Evolutionary conservation across 2,113 vertebrate genomes (phyloP).

Genomic region (Coptodon bakossiorum): DNA sequence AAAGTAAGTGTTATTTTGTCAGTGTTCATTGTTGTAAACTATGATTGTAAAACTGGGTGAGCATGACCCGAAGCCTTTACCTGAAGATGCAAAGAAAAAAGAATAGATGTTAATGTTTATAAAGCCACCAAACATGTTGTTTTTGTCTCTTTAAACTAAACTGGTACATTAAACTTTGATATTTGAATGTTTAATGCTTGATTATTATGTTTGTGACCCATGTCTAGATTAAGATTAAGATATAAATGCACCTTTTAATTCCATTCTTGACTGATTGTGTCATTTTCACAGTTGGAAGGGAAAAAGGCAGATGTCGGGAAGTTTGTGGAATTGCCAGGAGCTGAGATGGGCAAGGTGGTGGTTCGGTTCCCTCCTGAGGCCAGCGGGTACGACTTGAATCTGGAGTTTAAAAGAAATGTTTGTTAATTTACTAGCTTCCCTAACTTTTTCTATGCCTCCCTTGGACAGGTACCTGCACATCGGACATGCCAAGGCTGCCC

Average conservation of each 20-base stretch:
- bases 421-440: neutral
- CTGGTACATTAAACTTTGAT: neutral
- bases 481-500: constrained; percentile 94
- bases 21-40: neutral
- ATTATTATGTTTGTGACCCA: neutral
- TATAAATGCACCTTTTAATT: neutral
- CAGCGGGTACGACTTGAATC: constrained; percentile 78
- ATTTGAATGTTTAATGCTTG: neutral
- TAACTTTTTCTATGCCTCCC: neutral
- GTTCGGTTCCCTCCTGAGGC: constrained; percentile 97
- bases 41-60: accelerated
- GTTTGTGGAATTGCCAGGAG: constrained; percentile 94
- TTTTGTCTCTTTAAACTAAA: neutral
- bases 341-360: constrained; percentile 95
- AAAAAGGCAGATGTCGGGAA: constrained; percentile 92
- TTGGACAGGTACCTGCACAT: constrained; percentile 89
- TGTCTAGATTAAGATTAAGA: neutral
- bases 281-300: constrained; percentile 78
- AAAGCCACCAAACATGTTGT: neutral
- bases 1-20: constrained; percentile 48
- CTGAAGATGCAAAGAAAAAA: neutral
- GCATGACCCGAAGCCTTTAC: neutral
- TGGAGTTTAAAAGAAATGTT: neutral
- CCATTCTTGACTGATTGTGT: neutral
- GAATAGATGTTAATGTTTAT: neutral